These are phyloP conservation scores for Brachynemurus nebulosus DNA, from an alignment of 2,888 invertebrate genomes.

Conservation along the genomic window DNA sequence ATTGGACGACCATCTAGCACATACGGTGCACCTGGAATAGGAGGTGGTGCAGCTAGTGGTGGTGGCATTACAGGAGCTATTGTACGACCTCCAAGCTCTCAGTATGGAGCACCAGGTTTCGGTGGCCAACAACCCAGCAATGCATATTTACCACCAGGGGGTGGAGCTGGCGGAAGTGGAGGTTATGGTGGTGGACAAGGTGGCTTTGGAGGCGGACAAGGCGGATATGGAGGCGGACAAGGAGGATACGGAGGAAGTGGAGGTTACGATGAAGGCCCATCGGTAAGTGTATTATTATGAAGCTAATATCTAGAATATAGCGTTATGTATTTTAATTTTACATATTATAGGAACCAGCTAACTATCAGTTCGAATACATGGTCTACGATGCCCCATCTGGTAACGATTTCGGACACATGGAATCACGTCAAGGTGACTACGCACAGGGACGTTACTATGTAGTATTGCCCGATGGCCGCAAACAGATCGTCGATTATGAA, in stretches of 20 bases:
- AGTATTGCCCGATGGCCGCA: conserved; percentile 51
- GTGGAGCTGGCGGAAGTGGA: background rate
- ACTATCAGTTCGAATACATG: conserved; percentile 54
- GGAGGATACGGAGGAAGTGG: conserved; percentile 19
- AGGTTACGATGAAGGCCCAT: conserved; percentile 28
- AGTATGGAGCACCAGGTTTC: background rate
- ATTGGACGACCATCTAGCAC: background rate
- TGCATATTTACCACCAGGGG: background rate
- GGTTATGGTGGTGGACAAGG: background rate
- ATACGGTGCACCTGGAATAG: background rate
- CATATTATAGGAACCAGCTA: conserved; percentile 43
- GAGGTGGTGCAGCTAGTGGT: too few species aligned
- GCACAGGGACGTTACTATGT: conserved; percentile 51
- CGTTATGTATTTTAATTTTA: conserved; percentile 5
- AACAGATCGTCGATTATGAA: conserved; percentile 53
- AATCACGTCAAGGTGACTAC: conserved; percentile 45
- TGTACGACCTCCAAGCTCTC: background rate
- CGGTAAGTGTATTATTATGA: conserved; percentile 26
- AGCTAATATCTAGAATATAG: too few species aligned
- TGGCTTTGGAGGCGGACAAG: background rate
- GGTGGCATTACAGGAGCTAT: background rate
- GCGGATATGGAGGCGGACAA: background rate
- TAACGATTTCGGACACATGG: conserved; percentile 52
- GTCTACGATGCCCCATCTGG: conserved; percentile 49
- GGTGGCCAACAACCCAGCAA: background rate